Percentiles rank a stretch among this genome's conserved stretches.
Evolutionary conservation across 2,888 invertebrate genomes (phyloP).

Genomic region (Limnephilus rhombicus): DNA sequence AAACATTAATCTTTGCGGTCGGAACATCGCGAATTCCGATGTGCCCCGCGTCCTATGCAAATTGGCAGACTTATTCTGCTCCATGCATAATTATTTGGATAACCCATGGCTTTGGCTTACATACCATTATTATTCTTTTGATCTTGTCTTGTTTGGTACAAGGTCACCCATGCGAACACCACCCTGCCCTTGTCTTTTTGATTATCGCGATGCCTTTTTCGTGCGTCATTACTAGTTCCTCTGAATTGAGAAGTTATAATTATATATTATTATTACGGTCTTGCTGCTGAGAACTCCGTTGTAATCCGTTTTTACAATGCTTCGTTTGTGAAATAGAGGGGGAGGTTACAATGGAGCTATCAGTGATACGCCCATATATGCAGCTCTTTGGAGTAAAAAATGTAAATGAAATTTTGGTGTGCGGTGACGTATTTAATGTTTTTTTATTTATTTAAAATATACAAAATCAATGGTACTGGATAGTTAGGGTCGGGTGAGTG

Average conservation of each 20-base stretch:
- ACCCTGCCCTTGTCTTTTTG: background rate
- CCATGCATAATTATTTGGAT: background rate
- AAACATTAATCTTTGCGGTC: background rate
- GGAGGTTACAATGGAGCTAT: too few species aligned
- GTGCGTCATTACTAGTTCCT: background rate
- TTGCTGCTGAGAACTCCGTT: background rate
- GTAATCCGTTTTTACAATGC: too few species aligned
- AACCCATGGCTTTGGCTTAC: background rate
- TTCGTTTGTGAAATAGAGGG: too few species aligned
- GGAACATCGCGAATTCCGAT: background rate
- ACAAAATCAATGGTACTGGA: too few species aligned
- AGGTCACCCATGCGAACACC: background rate
- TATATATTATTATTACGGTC: background rate
- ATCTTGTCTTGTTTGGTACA: background rate
- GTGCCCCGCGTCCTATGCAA: background rate
- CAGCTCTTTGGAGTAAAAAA: too few species aligned
- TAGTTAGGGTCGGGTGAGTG: too few species aligned
- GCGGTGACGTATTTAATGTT: too few species aligned
- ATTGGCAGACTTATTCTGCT: background rate
- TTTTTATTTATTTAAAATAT: too few species aligned
- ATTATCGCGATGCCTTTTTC: background rate
- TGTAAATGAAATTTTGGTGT: too few species aligned
- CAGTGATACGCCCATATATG: too few species aligned
- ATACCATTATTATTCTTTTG: background rate
- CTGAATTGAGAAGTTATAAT: background rate